Evolutionary conservation across 2,797 vertebrate species (phyloP).

Genomic region (Chaetodon trifasciatus): DNA sequence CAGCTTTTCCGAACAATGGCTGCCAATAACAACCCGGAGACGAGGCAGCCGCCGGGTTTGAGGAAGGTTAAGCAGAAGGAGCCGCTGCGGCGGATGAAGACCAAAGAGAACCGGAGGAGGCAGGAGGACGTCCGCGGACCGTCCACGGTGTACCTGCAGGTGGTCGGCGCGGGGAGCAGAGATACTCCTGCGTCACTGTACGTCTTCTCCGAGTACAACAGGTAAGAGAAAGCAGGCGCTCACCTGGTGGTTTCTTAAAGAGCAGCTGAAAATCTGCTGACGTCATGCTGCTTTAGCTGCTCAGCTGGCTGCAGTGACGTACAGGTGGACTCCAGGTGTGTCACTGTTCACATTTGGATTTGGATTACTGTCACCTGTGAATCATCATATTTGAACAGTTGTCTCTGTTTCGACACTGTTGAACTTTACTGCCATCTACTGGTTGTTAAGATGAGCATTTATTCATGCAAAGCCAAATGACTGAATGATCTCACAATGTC

Average conservation of each 20-base stretch:
- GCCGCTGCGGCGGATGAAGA: constrained; percentile 85
- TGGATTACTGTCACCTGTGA: too few relatives aligned
- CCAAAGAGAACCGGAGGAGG: constrained; percentile 81
- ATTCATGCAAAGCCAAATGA: too few relatives aligned
- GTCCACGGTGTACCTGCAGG: constrained; percentile 90
- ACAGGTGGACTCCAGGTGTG: background rate
- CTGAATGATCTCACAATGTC: too few relatives aligned
- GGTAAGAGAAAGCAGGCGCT: constrained; percentile 73
- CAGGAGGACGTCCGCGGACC: constrained; percentile 80
- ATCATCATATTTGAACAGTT: too few relatives aligned
- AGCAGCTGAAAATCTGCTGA: background rate
- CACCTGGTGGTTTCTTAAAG: background rate
- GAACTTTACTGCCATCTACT: too few relatives aligned
- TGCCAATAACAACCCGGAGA: background rate
- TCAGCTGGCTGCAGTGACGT: background rate
- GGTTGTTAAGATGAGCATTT: too few relatives aligned
- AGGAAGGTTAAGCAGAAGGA: constrained; percentile 84
- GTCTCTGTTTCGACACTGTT: too few relatives aligned
- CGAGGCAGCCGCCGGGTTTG: background rate
- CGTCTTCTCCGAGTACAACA: constrained; percentile 94
- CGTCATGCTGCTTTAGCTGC: background rate
- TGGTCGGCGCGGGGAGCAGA: constrained; percentile 89
- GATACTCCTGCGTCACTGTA: constrained; percentile 89
- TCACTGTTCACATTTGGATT: too few relatives aligned
- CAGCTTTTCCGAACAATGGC: constrained; percentile 70